Percentiles rank a stretch among this genome's conserved stretches.
Conservation (phyloP, 2,888 invertebrate species). For the Campoplex nolae region DNA sequence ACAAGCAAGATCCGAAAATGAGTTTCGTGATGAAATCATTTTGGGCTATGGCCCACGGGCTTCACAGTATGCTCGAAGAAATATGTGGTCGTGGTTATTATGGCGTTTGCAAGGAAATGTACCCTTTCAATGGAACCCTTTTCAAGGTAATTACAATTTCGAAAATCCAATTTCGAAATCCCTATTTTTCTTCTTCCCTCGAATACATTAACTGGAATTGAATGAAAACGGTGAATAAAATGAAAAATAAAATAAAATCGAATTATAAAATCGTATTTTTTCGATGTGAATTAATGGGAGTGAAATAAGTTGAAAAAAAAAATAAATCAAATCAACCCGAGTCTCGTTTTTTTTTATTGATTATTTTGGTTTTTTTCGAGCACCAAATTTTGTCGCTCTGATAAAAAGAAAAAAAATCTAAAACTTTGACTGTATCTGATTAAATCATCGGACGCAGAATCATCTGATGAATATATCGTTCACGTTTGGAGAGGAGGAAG, state of each 20-base stretch:
- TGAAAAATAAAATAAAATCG: background rate
- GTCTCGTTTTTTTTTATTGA: background rate
- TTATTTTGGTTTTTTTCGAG: background rate
- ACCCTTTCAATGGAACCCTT: constrained; percentile 90
- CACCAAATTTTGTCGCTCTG: background rate
- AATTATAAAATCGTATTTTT: background rate
- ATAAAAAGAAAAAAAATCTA: background rate
- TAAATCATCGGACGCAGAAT: constrained; percentile 84
- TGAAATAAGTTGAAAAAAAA: background rate
- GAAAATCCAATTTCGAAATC: background rate
- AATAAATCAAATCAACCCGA: background rate
- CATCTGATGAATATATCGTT: constrained; percentile 91
- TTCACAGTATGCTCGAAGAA: constrained; percentile 89
- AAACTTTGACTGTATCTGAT: background rate
- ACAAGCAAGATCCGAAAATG: constrained; percentile 91
- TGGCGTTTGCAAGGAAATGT: constrained; percentile 88
- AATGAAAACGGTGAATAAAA: background rate
- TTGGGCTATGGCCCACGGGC: constrained; percentile 90
- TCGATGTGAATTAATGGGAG: background rate
- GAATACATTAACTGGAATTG: background rate
- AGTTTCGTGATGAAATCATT: constrained; percentile 92
- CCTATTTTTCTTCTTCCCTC: background rate
- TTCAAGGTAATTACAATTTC: constrained; percentile 85
- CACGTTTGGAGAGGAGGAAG: constrained; percentile 87
- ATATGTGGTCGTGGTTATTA: constrained; percentile 86